Evolutionary conservation across 2,888 invertebrate genomes (phyloP), one percentile per base, ranked within the genome.

Genomic region (Nomada fabriciana): DNA sequence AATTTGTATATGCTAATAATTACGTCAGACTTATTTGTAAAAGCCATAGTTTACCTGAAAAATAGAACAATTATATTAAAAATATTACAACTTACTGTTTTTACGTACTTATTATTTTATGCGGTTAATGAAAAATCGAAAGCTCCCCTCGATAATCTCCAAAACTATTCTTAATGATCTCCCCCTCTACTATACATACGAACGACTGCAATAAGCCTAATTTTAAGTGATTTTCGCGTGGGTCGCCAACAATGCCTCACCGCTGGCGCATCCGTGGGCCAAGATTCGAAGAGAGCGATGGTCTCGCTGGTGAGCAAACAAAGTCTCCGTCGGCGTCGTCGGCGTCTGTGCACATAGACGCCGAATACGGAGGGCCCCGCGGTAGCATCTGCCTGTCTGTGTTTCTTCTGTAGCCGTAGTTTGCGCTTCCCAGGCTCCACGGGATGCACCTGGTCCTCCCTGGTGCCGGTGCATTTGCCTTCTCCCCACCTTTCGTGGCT

Each of bases 361-460:
- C 82, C 86, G 84, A 80, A 83, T 79, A 63, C 82, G 79, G 71
- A 79, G 77, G 83, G 59, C 63, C 67, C 82, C 82, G 88, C 83
- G 84, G 89, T 85, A 86, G 89, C 88, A 88, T 89, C 89, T 89
- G 88, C 89, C 88, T 88, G 88, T 89, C 87, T 63, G 75, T 68
- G 74, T 89, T 86, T 82, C 86, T 59, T 53, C 7, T 57, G 80
- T 80, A 69, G 88, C 86, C 84, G 89, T 87, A 92, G 92, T 92
- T 92, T 92, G 92, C 91, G 92, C 92, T 91, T 94, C 93, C 93
- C 93, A 94, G 93, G 93, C 93, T 92, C 92, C 82, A 86, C 85
- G 87, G 76, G 91, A 93, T 93, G 92, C 93, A 93, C 93, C 93
- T 93, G 93, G 93, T 91, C 89, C 88, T 88, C 87, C 86, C 86